Conservation (phyloP, 2,113 vertebrate species). For the Catharus minimus region DNA sequence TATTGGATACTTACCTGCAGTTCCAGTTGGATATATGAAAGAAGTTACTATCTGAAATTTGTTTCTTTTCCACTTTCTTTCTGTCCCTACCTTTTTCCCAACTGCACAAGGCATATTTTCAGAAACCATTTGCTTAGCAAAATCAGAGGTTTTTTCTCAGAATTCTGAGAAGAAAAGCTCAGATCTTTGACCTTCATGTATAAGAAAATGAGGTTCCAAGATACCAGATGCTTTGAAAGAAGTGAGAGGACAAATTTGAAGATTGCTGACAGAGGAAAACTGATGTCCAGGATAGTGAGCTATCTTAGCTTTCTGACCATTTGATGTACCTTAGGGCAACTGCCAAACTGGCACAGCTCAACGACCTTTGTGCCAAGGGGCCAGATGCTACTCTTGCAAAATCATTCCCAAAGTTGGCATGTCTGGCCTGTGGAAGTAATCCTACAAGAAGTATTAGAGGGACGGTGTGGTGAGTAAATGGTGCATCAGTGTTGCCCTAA, state of each 20-base stretch:
- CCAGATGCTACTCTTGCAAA: slow-evolving; percentile 34
- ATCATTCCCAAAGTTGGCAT: not conserved
- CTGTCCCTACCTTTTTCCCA: not conserved
- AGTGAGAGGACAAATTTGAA: not conserved
- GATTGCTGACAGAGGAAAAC: not conserved
- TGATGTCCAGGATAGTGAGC: not conserved
- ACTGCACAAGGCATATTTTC: not conserved
- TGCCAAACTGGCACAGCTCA: not conserved
- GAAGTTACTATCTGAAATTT: not conserved
- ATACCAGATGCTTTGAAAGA: not conserved
- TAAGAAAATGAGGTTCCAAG: not conserved
- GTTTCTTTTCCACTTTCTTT: not conserved
- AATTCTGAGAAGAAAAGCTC: not conserved
- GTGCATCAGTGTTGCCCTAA: not conserved
- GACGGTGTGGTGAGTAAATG: not conserved
- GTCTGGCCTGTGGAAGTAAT: not conserved
- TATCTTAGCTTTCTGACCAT: not conserved
- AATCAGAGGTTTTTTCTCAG: not conserved
- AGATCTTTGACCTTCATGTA: not conserved
- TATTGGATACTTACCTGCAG: not conserved
- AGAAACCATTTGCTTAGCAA: not conserved
- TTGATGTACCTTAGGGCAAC: not conserved
- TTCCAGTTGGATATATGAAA: not conserved
- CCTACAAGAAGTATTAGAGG: not conserved
- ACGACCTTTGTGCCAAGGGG: not conserved